Percentiles rank a stretch among this genome's conserved stretches.
phyloP scores from a whole-genome alignment of 2,888 invertebrate species.

The Furcula furcula region DNA sequence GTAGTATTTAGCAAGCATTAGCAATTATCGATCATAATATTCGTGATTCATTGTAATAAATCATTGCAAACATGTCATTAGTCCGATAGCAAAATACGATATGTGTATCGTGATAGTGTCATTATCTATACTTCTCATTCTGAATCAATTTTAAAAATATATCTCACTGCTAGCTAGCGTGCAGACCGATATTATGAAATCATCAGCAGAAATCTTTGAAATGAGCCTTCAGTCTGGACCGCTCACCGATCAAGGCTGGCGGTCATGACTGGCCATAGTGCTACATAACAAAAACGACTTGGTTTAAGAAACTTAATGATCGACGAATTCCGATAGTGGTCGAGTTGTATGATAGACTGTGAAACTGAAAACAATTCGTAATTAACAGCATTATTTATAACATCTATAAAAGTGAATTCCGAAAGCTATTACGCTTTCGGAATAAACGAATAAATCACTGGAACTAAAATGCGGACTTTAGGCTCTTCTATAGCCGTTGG shows the following conservation, averaged over 20 bases:
- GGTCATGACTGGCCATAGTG: slow-evolving; percentile 73
- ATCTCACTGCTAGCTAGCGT: slow-evolving; percentile 23
- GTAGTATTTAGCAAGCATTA: neutral
- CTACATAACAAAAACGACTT: slow-evolving; percentile 45
- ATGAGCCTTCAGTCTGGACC: slow-evolving; percentile 55
- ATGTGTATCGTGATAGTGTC: slow-evolving; percentile 3
- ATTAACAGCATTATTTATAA: slow-evolving; percentile 15
- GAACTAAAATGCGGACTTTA: slow-evolving; percentile 29
- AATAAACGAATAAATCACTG: slow-evolving; percentile 20
- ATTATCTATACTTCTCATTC: slow-evolving; percentile 3
- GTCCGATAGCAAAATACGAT: slow-evolving; percentile 3
- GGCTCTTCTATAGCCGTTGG: slow-evolving; percentile 8
- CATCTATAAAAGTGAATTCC: slow-evolving; percentile 19
- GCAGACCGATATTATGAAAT: slow-evolving; percentile 54
- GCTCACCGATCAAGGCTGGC: slow-evolving; percentile 68
- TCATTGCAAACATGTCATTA: neutral
- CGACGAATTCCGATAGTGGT: slow-evolving; percentile 10
- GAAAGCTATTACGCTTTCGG: slow-evolving; percentile 18
- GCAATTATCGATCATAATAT: neutral
- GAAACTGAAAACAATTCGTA: slow-evolving; percentile 15
- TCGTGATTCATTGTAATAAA: neutral
- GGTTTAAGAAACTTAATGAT: slow-evolving; percentile 27
- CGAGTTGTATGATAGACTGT: slow-evolving; percentile 8
- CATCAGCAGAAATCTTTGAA: slow-evolving; percentile 51
- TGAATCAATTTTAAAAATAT: slow-evolving; percentile 10